Conservation (phyloP, 2,888 invertebrate species). For the Drosophila mimica region DNA sequence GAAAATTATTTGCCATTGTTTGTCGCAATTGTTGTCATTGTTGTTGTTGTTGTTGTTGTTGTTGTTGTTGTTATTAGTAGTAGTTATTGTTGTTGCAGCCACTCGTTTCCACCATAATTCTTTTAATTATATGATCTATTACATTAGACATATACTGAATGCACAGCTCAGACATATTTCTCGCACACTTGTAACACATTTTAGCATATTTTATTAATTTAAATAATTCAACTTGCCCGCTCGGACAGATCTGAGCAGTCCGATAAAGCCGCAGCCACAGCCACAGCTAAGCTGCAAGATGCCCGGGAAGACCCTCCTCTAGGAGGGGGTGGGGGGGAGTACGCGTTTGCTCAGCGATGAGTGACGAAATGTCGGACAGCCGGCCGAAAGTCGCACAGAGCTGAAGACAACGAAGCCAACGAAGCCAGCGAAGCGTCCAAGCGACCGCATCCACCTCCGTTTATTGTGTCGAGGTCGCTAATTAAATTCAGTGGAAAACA, state of each 20-base stretch:
- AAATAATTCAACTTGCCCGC: conserved; percentile 77
- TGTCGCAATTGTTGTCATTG: conserved; percentile 53
- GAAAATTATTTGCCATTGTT: conserved; percentile 79
- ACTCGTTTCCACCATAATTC: conserved; percentile 76
- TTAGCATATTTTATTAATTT: conserved; percentile 84
- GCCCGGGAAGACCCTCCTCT: conserved; percentile 1
- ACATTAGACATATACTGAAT: conserved; percentile 48
- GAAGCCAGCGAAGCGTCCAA: conserved; percentile 80
- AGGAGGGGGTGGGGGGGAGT: conserved; percentile 4
- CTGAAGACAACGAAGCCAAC: conserved; percentile 40
- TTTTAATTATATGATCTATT: conserved; percentile 83
- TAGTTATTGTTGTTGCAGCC: conserved; percentile 24
- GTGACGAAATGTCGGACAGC: conserved; percentile 67
- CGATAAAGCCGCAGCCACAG: conserved; percentile 46
- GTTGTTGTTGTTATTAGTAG: conserved; percentile 34
- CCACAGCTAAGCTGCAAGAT: conserved; percentile 18
- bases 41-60: conserved; percentile 34
- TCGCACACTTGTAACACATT: conserved; percentile 78
- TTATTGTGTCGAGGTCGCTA: conserved; percentile 68
- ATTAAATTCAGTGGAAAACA: conserved; percentile 81
- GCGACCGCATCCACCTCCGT: conserved; percentile 80
- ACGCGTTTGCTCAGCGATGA: conserved; percentile 68
- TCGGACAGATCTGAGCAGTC: conserved; percentile 55
- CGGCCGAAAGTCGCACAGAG: conserved; percentile 41
- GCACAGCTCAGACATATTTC: conserved; percentile 55